A percentile compares a stretch with the other conserved stretches of the same genome.
phyloP scores from a whole-genome alignment of 1,140 invertebrate species.

The Meloidogyne hapla region DNA sequence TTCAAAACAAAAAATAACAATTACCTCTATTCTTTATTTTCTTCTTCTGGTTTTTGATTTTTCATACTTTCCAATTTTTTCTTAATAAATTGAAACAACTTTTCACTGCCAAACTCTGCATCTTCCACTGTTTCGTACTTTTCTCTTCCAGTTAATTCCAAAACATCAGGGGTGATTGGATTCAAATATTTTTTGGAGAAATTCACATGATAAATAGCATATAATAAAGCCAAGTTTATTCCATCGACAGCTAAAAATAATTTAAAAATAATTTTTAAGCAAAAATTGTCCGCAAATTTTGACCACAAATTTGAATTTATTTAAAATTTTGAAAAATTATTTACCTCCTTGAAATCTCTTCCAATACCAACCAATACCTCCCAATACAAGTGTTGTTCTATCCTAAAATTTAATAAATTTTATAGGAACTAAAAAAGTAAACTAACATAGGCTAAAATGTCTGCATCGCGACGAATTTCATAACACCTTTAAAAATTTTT shows the following conservation, averaged over 20 bases:
- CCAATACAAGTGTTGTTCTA: constrained; percentile 36
- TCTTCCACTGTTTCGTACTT: constrained; percentile 8
- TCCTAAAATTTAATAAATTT: constrained; percentile 21
- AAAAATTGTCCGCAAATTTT: not conserved
- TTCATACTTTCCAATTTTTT: not conserved
- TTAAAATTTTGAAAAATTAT: not conserved
- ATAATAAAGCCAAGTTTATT: not conserved
- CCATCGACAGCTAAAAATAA: constrained; percentile 40
- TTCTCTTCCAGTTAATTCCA: not conserved
- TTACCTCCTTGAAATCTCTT: constrained; percentile 45
- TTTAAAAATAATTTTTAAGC: not conserved
- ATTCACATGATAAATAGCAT: not conserved
- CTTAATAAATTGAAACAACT: constrained; percentile 12
- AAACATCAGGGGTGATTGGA: not conserved
- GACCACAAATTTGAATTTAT: not conserved
- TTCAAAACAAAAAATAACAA: not conserved
- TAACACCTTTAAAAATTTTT: constrained; percentile 46
- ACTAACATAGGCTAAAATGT: constrained; percentile 13
- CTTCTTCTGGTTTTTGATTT: not conserved
- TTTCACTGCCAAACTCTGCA: not conserved
- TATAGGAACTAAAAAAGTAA: not conserved
- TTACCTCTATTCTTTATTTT: not conserved
- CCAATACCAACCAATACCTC: constrained; percentile 54
- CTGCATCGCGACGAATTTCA: constrained; percentile 35
- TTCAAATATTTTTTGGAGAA: constrained; percentile 3